Evolutionary conservation across 2,888 invertebrate species (phyloP).

Genomic region (Sericinus montela): DNA sequence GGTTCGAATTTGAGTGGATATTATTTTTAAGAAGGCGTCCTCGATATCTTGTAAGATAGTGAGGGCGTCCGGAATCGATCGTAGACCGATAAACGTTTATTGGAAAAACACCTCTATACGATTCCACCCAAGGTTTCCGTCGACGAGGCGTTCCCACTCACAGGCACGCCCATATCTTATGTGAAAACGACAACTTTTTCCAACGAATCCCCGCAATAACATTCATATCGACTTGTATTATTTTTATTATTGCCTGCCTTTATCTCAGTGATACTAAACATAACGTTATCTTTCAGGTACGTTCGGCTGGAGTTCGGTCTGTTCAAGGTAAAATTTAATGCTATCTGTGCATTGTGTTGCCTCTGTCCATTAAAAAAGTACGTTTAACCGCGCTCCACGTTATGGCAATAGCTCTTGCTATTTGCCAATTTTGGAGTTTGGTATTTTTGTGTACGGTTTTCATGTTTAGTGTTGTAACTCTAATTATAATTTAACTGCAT

Average conservation of each 20-base stretch:
- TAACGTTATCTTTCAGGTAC: conserved; percentile 23
- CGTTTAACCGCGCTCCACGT: conserved; percentile 1
- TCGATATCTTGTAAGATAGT: conserved; percentile 78
- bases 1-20: conserved; percentile 39
- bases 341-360: conserved; percentile 3
- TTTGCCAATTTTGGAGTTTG: neutral
- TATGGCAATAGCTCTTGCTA: neutral
- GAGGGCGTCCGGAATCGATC: conserved; percentile 75
- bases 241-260: conserved; percentile 28
- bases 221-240: conserved; percentile 46
- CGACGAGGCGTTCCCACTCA: conserved; percentile 57
- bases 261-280: conserved; percentile 15
- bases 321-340: conserved; percentile 13
- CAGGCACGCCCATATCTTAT: conserved; percentile 73
- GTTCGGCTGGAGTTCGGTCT: conserved; percentile 21
- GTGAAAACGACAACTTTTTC: conserved; percentile 58
- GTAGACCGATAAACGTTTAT: conserved; percentile 67
- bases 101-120: conserved; percentile 73
- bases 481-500: neutral
- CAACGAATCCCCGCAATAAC: conserved; percentile 45
- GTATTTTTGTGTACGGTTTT: too few relatives aligned
- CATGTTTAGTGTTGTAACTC: neutral
- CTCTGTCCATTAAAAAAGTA: conserved; percentile 9
- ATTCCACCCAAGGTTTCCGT: conserved; percentile 50
- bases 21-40: conserved; percentile 72